Base-by-base conservation (phyloP, 2,797 vertebrate species). In the Okamejei kenojei region DNA sequence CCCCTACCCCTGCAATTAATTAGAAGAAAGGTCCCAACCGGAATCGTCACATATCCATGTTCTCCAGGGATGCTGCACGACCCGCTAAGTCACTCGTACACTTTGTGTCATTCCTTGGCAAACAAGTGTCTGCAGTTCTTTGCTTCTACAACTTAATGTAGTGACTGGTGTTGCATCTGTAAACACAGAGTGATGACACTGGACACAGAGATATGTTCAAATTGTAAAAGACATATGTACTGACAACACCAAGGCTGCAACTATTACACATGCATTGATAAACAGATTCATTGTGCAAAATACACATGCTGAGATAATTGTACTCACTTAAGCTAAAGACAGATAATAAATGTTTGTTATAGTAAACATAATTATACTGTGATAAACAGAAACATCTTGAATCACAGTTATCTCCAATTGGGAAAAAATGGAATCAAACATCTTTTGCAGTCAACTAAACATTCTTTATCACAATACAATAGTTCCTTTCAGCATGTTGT, bases 201-300 rank as follows among this genome's bases (percentile, higher is more conserved):
- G 29, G 29, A 58, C 81, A 84, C 81, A 29, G 23, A n/a, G 81
- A 84, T 61, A 29, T 26, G 6, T 58, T 84, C 80, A 58, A n/a
- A 71, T 35, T 74, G 23, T 74, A 38, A 74, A 3, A 45, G 54
- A 54, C 90, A 74, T 9, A 74, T 54, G 26, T 15, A 91, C 23
- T n/a, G 90, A 29, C 38, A 74, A 63, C n/a, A 71, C 88, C 65
- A 90, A 71, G 10, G 65, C 90, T 92, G 71, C 54, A 38, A 92
- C 71, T 74, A 92, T 73, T 71, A 76, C 23, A 92, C 65, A 58
- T 8, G 13, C 90, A 76, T 45, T 92, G 65, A 73, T 74, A 74
- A 92, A 92, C 90, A 92, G 90, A 73, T 76, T 92, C 68, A 76
- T 74, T 92, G 71, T 92, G 90, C 32, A 45, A 73, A 71, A 91